Base-by-base conservation (phyloP, 2,797 vertebrate species). In the Oceanodroma leucorhoa region DNA sequence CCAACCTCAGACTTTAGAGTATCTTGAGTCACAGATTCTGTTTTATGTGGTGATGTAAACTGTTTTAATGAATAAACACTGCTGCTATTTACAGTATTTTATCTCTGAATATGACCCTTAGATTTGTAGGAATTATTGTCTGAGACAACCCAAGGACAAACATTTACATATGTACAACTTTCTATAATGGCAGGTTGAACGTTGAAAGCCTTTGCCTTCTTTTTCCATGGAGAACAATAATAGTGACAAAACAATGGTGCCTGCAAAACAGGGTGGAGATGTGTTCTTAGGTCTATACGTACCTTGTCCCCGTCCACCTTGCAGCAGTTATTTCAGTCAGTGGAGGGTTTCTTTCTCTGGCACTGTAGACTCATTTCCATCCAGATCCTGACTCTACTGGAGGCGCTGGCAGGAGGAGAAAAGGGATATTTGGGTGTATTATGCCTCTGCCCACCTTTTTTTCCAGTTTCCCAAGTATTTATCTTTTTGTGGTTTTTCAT, bases 181-280 rank as follows among this genome's bases (percentile, higher is more conserved):
- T 70, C 0, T 36, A 0, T 8, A 19, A n/a, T 17, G 16, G 13
- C 17, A 18, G 1, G 12, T 11, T 67, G 60, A 62, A 36, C 0
- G 0, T 29, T 46, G 55, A 66, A 85, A 77, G 6, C 6, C 19
- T 77, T 87, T 40, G 6, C 3, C 2, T 26, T 87, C 11, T 77
- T 89, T 75, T 55, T 82, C 16, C 6, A 1, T 2, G 11, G 48
- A 79, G 38, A 40, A 29, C 6, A n/a, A 3, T 15, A 70, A 14
- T 10, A 66, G 30, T 26, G 57, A 58, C 10, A 57, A 51, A 89
- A 30, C 0, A 2, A 12, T 8, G 16, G 29, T 50, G 43, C 19
- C 57, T 72, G 24, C 22, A 55, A 27, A 78, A 22, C 14, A 55
- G 6, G 14, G 7, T 69, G 38, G 38, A 41, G 61, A 36, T 50